phyloP scores from a whole-genome alignment of 2,888 invertebrate genomes.

The Pseudeuparius sepicola region DNA sequence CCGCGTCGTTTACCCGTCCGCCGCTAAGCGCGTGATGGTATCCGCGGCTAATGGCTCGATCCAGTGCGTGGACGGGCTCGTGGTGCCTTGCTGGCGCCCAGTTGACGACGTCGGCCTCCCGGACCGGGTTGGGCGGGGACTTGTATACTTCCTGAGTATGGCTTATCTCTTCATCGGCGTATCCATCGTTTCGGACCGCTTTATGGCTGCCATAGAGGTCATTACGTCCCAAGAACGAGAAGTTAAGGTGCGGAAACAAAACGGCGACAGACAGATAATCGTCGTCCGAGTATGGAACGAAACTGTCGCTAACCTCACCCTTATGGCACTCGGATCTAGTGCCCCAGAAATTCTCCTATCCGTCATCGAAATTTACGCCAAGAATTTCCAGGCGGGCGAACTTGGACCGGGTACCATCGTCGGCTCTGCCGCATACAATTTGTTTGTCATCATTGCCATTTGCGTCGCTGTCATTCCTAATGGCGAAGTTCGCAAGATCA shows the following conservation, averaged over 20 bases:
- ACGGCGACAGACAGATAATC: constrained; percentile 70
- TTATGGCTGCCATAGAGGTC: constrained; percentile 96
- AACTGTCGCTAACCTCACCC: constrained; percentile 94
- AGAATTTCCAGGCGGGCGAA: constrained; percentile 91
- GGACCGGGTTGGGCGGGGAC: constrained; percentile 75
- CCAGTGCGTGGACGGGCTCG: constrained; percentile 70
- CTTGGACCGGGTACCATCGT: constrained; percentile 98
- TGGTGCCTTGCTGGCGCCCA: constrained; percentile 87
- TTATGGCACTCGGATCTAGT: constrained; percentile 98
- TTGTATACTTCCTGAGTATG: constrained; percentile 81
- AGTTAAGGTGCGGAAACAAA: constrained; percentile 80
- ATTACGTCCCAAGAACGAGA: constrained; percentile 97
- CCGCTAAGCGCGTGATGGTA: too few species aligned
- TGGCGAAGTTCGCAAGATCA: constrained; percentile 86
- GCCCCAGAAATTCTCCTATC: constrained; percentile 97
- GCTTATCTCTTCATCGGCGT: constrained; percentile 97
- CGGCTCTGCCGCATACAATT: constrained; percentile 96
- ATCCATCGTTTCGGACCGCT: constrained; percentile 96
- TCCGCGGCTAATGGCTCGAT: constrained; percentile 21
- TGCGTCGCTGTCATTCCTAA: constrained; percentile 88
- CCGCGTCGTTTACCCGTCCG: too few species aligned
- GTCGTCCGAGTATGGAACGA: constrained; percentile 98
- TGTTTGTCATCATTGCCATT: constrained; percentile 94
- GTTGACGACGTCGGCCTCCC: constrained; percentile 60
- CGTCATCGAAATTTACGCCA: constrained; percentile 95